These are phyloP conservation scores for Harpegnathos saltator DNA, from an alignment of 1,140 invertebrate species.

Conservation along the genomic window DNA sequence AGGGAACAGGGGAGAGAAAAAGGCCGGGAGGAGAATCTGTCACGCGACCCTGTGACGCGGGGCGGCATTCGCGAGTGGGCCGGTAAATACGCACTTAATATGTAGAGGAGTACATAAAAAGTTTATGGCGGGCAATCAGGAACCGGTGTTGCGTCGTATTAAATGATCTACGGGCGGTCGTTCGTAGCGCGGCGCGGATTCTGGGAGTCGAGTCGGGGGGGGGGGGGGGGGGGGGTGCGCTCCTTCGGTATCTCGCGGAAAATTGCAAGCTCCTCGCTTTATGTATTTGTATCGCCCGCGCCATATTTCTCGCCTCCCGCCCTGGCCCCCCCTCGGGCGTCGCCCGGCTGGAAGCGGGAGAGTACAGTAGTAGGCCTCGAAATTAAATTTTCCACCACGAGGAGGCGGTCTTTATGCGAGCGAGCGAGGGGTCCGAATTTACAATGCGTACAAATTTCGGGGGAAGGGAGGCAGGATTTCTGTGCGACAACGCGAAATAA, in stretches of 20 bases:
- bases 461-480: neutral
- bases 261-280: conserved; percentile 59
- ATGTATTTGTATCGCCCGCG: conserved; percentile 46
- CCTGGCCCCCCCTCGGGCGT: neutral
- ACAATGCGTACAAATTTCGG: conserved; percentile 12
- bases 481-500: neutral
- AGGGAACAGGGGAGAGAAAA: conserved; percentile 8
- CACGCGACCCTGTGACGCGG: neutral
- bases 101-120: conserved; percentile 69
- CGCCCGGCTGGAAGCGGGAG: neutral
- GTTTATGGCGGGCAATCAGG: conserved; percentile 71
- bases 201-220: neutral
- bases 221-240: conserved; percentile 4
- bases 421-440: neutral
- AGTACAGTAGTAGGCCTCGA: conserved; percentile 33
- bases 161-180: conserved; percentile 69
- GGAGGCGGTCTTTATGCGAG: conserved; percentile 7
- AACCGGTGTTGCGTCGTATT: conserved; percentile 70
- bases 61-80: conserved; percentile 7
- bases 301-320: conserved; percentile 57
- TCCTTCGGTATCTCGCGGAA: conserved; percentile 48
- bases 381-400: conserved; percentile 68
- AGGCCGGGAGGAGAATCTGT: conserved; percentile 15
- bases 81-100: conserved; percentile 66
- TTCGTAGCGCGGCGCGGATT: conserved; percentile 47